Percentiles rank a stretch among this genome's conserved stretches.
These are phyloP conservation scores for Campopleginae sp. DNA, from an alignment of 2,888 invertebrate genomes.

Conservation along the genomic window DNA sequence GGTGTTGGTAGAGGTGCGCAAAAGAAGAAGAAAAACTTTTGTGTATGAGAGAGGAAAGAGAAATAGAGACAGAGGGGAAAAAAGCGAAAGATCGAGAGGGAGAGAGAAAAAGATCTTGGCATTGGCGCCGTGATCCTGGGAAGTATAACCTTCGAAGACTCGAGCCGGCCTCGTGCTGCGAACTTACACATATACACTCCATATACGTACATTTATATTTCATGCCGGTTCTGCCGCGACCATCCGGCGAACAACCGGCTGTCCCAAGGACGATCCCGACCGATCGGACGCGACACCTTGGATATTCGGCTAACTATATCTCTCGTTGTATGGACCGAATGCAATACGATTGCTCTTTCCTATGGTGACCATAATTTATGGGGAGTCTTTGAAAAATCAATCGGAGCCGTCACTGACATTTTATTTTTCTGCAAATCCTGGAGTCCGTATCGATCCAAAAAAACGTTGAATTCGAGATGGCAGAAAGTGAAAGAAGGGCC, in stretches of 20 bases:
- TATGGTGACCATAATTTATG: background rate
- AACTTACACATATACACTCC: constrained; percentile 37
- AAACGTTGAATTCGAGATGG: background rate
- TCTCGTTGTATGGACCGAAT: background rate
- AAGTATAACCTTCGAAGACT: constrained; percentile 70
- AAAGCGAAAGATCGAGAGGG: constrained; percentile 40
- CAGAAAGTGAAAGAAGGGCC: background rate
- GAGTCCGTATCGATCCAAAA: background rate
- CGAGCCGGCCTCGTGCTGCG: constrained; percentile 64
- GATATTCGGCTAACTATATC: background rate
- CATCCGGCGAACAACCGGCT: constrained; percentile 55
- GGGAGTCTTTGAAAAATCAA: no score
- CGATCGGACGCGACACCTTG: background rate
- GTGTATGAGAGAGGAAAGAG: constrained; percentile 6
- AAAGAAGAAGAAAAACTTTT: constrained; percentile 35
- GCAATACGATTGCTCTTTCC: background rate
- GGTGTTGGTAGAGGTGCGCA: constrained; percentile 46
- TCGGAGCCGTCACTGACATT: no score
- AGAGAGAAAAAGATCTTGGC: constrained; percentile 66
- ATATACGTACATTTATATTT: constrained; percentile 7
- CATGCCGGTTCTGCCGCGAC: constrained; percentile 51
- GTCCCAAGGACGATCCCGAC: constrained; percentile 60
- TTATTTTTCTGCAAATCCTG: no score
- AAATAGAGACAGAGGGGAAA: constrained; percentile 45
- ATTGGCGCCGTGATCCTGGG: constrained; percentile 75